Base-by-base conservation (phyloP, 2,797 vertebrate genomes). In the Masticophis lateralis region DNA sequence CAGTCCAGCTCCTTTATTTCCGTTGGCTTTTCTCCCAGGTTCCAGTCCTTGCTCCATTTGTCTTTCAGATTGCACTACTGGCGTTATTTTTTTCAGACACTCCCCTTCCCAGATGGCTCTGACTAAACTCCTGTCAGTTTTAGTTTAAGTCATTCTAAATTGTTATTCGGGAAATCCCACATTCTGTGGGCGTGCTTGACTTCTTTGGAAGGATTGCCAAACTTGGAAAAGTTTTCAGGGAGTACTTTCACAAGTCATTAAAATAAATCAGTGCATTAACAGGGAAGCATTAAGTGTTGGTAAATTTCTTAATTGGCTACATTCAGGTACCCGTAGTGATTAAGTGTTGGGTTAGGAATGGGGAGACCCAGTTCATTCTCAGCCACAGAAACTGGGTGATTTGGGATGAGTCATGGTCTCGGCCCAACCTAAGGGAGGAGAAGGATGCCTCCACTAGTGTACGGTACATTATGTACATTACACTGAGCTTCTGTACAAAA, bases 71-170 rank as follows among this genome's bases (percentile, higher is more conserved):
- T 96, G 92, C 94, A 93, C 27, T 89, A 90, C 56, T 16, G 69
- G 95, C 89, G 95, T 37, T 25, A 0, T 93, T 96, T 96, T 96
- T 97, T 96, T 96, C 96, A 94, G 5, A 94, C 95, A 74, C 95
- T 97, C 96, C 96, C 94, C 59, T 96, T 96, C 96, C 96, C 96
- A 96, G 90, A 95, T 94, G 94, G 2, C 28, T 61, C 91, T 97
- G 96, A 97, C 95, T 97, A 97, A 97, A 93, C 94, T 94, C 92
- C 92, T 95, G 87, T n/a, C 94, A 79, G 94, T 90, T 93, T 94
- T 56, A 14, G 43, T 93, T 63, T 57, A 66, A 74, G 27, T 91
- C 25, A 83, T 91, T 59, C 90, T 66, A 89, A 43, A 89, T 57
- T 12, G n/a, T 91, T 43, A 86, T 25, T 89, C n/a, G 25, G 93